Evolutionary conservation across 1,140 invertebrate genomes (phyloP).

Genomic region (Lycorma delicatula): DNA sequence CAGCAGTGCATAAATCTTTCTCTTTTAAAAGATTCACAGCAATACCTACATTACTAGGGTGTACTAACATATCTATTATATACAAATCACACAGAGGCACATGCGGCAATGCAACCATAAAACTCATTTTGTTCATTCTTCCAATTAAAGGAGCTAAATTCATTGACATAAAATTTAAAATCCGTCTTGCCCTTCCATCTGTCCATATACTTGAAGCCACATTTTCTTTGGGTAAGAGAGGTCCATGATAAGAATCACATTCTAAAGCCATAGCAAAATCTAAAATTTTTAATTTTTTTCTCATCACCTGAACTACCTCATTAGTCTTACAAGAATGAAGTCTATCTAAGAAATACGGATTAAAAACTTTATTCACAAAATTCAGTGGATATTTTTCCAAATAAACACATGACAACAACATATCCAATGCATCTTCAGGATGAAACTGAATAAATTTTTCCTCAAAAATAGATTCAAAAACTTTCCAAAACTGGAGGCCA

Average conservation of each 20-base stretch:
- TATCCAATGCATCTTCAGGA: slow-evolving; percentile 48
- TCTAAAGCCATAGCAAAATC: slow-evolving; percentile 57
- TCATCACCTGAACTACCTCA: slow-evolving; percentile 28
- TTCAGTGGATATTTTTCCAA: slow-evolving; percentile 53
- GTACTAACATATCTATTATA: slow-evolving; percentile 51
- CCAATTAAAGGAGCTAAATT: slow-evolving; percentile 38
- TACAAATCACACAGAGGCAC: slow-evolving; percentile 50
- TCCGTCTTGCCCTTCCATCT: slow-evolving; percentile 46
- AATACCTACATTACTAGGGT: slow-evolving; percentile 30
- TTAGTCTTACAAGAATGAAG: slow-evolving; percentile 40
- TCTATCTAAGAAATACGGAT: slow-evolving; percentile 50
- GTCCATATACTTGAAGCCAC: slow-evolving; percentile 39
- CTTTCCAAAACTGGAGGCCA: slow-evolving; percentile 47
- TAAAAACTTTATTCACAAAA: slow-evolving; percentile 52
- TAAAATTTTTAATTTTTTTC: slow-evolving; percentile 49
- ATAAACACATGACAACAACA: slow-evolving; percentile 56
- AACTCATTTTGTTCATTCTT: slow-evolving; percentile 39
- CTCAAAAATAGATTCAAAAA: slow-evolving; percentile 46
- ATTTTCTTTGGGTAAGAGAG: slow-evolving; percentile 47
- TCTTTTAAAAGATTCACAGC: slow-evolving; percentile 16
- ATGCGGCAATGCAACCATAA: slow-evolving; percentile 42
- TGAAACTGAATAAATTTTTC: slow-evolving; percentile 51
- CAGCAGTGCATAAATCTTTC: slow-evolving; percentile 41
- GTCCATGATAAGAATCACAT: slow-evolving; percentile 47
- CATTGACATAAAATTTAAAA: slow-evolving; percentile 42